phyloP scores from a whole-genome alignment of 2,888 invertebrate genomes.

The Drosophila ezoana region DNA sequence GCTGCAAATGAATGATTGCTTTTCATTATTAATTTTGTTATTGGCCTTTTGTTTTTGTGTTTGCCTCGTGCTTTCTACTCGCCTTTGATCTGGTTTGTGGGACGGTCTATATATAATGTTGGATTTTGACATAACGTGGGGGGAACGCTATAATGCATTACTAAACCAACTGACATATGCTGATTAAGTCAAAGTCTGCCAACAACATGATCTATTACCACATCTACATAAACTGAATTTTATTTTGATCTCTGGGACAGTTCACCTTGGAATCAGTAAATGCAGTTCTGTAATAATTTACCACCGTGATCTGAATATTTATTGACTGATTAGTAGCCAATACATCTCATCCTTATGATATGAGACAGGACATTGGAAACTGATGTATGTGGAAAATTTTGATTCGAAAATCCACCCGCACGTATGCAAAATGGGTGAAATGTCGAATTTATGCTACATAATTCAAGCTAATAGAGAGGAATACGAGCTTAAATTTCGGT shows the following conservation, averaged over 20 bases:
- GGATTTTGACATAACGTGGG: conserved; percentile 11
- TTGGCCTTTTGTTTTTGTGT: conserved; percentile 13
- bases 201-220: conserved; percentile 27
- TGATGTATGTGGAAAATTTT: too few relatives aligned
- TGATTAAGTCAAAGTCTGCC: conserved; percentile 6
- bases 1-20: conserved; percentile 67
- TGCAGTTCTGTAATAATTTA: background rate
- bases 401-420: background rate
- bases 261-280: background rate
- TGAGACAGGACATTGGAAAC: too few relatives aligned
- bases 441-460: too few relatives aligned
- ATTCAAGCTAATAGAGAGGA: too few relatives aligned
- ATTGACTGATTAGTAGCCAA: too few relatives aligned
- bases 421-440: background rate
- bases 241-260: background rate
- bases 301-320: too few relatives aligned
- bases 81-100: conserved; percentile 34
- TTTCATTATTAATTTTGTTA: conserved; percentile 26
- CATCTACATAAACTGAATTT: conserved; percentile 9
- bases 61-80: conserved; percentile 24
- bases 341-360: too few relatives aligned
- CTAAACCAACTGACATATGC: conserved; percentile 9
- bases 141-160: conserved; percentile 30
- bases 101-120: conserved; percentile 25
- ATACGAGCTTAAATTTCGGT: too few relatives aligned